Conservation (phyloP, 23 tunicate genomes). For the Botrylloides violaceus region DNA sequence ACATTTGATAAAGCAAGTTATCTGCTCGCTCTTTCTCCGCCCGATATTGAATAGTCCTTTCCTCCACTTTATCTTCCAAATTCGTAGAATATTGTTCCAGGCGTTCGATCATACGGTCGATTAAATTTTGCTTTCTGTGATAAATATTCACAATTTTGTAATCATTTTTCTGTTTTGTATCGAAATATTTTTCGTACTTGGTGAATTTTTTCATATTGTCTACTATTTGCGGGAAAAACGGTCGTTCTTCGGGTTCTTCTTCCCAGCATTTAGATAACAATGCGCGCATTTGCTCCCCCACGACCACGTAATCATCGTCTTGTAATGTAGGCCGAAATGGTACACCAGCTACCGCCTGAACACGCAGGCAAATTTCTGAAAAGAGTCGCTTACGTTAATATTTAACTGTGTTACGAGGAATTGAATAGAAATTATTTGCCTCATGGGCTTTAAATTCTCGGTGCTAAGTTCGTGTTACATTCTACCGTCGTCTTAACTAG, state of each 20-base stretch:
- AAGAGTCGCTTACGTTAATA: too few species aligned
- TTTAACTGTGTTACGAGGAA: background rate
- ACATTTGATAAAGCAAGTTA: conserved; percentile 74
- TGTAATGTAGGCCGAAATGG: conserved; percentile 58
- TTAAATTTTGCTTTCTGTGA: conserved; percentile 38
- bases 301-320: conserved; percentile 67
- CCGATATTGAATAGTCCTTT: conserved; percentile 46
- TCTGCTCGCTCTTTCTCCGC: conserved; percentile 80
- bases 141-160: background rate
- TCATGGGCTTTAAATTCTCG: background rate
- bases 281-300: conserved; percentile 29
- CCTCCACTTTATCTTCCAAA: conserved; percentile 62
- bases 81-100: conserved; percentile 45
- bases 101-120: conserved; percentile 42
- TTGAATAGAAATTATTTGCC: background rate
- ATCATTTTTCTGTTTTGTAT: too few species aligned
- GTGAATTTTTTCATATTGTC: background rate
- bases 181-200: conserved; percentile 8
- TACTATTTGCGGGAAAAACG: conserved; percentile 40
- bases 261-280: conserved; percentile 49
- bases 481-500: too few species aligned
- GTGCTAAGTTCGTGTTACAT: too few species aligned
- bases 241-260: conserved; percentile 37
- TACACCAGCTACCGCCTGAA: background rate
- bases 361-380: conserved; percentile 7